Conservation (phyloP, 2,888 invertebrate genomes). For the Cerastis rubricosa region DNA sequence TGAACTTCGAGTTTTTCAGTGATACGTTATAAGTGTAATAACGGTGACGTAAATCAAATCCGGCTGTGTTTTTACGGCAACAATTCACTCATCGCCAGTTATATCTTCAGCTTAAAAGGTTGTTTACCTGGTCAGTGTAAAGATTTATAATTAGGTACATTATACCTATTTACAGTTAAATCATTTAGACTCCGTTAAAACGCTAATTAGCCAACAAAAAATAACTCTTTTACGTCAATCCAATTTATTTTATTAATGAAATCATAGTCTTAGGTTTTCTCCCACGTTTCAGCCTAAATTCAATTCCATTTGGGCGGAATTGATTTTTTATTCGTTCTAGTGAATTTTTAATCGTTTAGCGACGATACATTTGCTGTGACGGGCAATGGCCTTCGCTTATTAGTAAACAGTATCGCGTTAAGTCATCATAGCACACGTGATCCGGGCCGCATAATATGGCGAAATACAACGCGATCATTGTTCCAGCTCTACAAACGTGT, state of each 20-base stretch:
- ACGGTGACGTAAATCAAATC: constrained; percentile 22
- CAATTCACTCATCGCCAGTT: constrained; percentile 15
- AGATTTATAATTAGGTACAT: not conserved
- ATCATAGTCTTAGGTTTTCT: not conserved
- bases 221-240: not conserved
- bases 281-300: constrained; percentile 1
- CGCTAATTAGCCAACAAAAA: constrained; percentile 15
- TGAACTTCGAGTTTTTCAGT: not conserved
- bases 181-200: not conserved
- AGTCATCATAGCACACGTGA: constrained; percentile 50
- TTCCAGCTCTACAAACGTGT: constrained; percentile 37
- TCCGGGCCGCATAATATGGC: constrained; percentile 39
- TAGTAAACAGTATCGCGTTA: constrained; percentile 59
- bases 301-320: not conserved
- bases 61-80: not conserved
- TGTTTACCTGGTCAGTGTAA: not conserved
- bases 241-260: constrained; percentile 19
- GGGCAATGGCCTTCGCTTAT: constrained; percentile 48
- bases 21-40: too few relatives aligned
- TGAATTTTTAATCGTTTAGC: constrained; percentile 24
- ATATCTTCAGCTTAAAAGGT: constrained; percentile 6
- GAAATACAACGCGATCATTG: constrained; percentile 61
- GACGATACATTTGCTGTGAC: constrained; percentile 24
- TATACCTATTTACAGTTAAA: not conserved
- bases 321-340: constrained; percentile 1